Base-by-base conservation (phyloP, 2,888 invertebrate species). In the Leucophenga maculata region DNA sequence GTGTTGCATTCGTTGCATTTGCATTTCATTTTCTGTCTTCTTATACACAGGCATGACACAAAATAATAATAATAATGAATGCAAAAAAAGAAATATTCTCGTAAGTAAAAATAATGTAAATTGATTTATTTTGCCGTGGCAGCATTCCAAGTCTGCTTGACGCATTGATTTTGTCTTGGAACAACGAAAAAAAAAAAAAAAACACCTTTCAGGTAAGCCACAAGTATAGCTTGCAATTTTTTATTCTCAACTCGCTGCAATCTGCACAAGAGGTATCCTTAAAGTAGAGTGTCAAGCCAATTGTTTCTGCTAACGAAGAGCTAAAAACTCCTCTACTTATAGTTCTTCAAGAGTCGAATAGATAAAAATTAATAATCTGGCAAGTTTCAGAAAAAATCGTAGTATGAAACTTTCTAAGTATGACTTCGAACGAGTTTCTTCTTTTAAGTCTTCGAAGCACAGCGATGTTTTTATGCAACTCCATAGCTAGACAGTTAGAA, bases 81-180 rank as follows among this genome's bases (percentile, higher is more conserved):
- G 77, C n/a, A 54, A 11, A 14, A 62, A 44, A 20, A 65, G n/a
- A 55, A 31, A 22, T 9, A 44, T 48, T 39, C 16, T 26, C 57
- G 46, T 57, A 48, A 67, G 67, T 60, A 68, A 22, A 68, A 68
- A 75, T 77, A 78, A 79, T 78, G 79, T 80, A 79, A 79, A 79
- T 82, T 82, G 79, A 79, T 78, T 79, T 79, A 82, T 79, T 79
- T 82, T 79, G 80, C 79, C 77, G 71, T 55, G 68, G 20, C 66
- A 48, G 20, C 26, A 11, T 50, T 48, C n/a, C n/a, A 26, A 65
- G 52, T 6, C 32, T 31, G 2, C 1, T 18, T 26, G 20, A 4
- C 13, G 31, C 22, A 16, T 50, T 50, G 50, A n/a, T 16, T 50
- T 50, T 50, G 8, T 16, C 6, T 50, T 50, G 6, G 18, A 50